Evolutionary conservation across 2,888 invertebrate species (phyloP).

Genomic region (Trichopria drosophilae): DNA sequence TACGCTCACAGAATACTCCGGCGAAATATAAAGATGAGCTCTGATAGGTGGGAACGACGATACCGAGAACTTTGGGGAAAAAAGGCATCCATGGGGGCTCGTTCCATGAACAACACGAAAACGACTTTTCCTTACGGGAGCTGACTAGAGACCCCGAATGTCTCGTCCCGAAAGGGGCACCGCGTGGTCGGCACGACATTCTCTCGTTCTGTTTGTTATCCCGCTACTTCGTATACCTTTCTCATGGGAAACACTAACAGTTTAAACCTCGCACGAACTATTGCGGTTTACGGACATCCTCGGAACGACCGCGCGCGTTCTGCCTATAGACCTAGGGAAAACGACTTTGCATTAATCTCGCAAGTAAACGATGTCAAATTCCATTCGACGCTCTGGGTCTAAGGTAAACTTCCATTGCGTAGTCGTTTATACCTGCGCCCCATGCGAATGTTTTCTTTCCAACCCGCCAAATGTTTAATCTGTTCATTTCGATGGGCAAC

Average conservation of each 20-base stretch:
- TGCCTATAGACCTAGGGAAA: slow-evolving; percentile 3
- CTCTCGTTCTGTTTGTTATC: slow-evolving; percentile 18
- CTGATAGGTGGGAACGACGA: too few relatives aligned
- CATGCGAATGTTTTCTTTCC: too few relatives aligned
- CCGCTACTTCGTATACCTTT: slow-evolving; percentile 19
- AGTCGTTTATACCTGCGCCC: too few relatives aligned
- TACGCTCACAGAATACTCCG: too few relatives aligned
- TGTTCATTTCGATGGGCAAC: too few relatives aligned
- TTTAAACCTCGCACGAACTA: slow-evolving; percentile 35
- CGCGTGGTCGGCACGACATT: not conserved
- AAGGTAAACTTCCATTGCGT: too few relatives aligned
- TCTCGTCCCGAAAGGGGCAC: not conserved
- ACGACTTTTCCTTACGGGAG: slow-evolving; percentile 33
- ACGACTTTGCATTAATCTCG: too few relatives aligned
- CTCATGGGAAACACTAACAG: slow-evolving; percentile 39
- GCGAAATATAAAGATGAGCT: too few relatives aligned
- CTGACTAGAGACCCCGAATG: not conserved
- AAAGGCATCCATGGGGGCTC: slow-evolving; percentile 34
- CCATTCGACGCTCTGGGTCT: too few relatives aligned
- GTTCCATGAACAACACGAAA: slow-evolving; percentile 32
- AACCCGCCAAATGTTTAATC: too few relatives aligned
- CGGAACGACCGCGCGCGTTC: slow-evolving; percentile 27
- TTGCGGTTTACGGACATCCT: slow-evolving; percentile 33
- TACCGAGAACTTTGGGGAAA: too few relatives aligned
- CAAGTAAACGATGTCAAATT: too few relatives aligned